Conservation (phyloP, 2,797 vertebrate species). For the Enoplosus armatus region DNA sequence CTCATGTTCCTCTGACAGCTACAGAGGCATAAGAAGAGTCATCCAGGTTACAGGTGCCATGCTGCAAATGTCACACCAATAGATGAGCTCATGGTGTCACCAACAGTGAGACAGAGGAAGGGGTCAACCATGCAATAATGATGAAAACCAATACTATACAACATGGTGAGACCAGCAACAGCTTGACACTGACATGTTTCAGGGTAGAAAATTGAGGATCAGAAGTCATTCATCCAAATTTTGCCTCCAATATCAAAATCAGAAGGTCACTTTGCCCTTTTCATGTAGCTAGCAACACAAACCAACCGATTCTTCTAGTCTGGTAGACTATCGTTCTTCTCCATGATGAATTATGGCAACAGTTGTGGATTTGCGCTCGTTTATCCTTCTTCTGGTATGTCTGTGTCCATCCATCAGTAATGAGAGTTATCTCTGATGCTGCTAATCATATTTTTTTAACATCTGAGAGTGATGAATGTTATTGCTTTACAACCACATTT, state of each 20-base stretch:
- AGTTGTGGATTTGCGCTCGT: neutral
- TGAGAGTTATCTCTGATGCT: neutral
- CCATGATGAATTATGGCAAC: constrained; percentile 13
- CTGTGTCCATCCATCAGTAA: neutral
- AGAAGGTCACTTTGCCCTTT: constrained; percentile 57
- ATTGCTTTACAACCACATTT: neutral
- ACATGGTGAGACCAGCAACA: constrained; percentile 12
- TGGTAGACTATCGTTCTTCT: neutral
- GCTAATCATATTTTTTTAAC: constrained; percentile 1
- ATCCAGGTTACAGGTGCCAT: constrained; percentile 61
- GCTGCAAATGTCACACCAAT: constrained; percentile 75
- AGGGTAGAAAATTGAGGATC: constrained; percentile 48
- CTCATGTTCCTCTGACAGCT: constrained; percentile 38
- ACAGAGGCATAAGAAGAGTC: constrained; percentile 35
- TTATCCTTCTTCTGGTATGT: constrained; percentile 6
- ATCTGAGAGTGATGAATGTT: neutral
- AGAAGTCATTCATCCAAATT: constrained; percentile 63
- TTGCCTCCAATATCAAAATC: constrained; percentile 38
- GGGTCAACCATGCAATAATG: constrained; percentile 65
- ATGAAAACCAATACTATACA: constrained; percentile 50
- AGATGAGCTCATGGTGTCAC: constrained; percentile 60
- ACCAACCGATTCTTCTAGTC: neutral
- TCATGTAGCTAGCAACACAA: constrained; percentile 10
- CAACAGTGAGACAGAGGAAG: constrained; percentile 36
- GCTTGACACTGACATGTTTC: constrained; percentile 44